Evolutionary conservation across 2,797 vertebrate species (phyloP), one percentile per base, ranked within the genome.

Genomic region (Centropyge bicolor): DNA sequence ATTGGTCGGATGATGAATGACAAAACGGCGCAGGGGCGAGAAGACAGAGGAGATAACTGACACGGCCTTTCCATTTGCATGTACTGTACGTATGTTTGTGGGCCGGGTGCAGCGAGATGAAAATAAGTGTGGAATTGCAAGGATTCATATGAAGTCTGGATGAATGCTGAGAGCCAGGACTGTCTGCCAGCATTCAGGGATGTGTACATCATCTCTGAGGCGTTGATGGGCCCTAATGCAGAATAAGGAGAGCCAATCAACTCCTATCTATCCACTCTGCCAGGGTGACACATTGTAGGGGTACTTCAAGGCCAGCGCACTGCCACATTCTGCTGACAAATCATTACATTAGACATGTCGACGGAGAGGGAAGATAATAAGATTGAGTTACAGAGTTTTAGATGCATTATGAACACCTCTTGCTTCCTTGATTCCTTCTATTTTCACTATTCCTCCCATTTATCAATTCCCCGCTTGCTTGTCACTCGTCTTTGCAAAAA

Each of bases 221-320:
- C 82, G 81, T 68, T 95, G 93, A 95, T 94, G 91, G 89, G 85
- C 83, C 87, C 85, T 95, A 93, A 95, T 93, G 88, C 89, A 90
- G 89, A 94, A 93, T 93, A 94, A 93, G 91, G 89, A 90, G 90
- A 94, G 92, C 92, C 93, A 94, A 95, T 95, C 92, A 93, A 86
- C 79, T 92, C 82, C 83, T 87, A 93, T 94, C 86, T 90, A 93
- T 90, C 88, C 79, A 76, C 89, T 89, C 85, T 88, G 90, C 87
- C 89, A 83, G 78, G 84, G 87, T 93, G 93, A 94, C 88, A 92
- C 91, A 91, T 92, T 65, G 91, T 82, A 67, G 86, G 75, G 91
- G 81, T 90, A 85, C 85, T 92, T 91, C 92, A 94, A 94, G 92
- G 92, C 93, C 88, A 86, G 84, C 70, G 20, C 76, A 80, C 74